Conservation (phyloP, 1,140 invertebrate genomes). For the Drosophila parvula region DNA sequence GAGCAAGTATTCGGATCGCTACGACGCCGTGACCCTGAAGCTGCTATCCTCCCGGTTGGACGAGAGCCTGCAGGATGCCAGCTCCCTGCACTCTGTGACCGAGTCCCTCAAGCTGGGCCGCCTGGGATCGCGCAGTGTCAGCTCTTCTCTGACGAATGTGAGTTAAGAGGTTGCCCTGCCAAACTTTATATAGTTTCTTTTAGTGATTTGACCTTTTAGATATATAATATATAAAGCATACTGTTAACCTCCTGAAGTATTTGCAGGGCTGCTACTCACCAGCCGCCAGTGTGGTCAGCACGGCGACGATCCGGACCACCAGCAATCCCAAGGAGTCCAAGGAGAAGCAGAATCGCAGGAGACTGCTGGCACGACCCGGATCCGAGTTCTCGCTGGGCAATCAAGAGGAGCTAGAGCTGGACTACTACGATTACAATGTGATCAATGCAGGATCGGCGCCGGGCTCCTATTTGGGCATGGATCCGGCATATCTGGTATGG, state of each 20-base stretch:
- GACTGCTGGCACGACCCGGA: constrained; percentile 87
- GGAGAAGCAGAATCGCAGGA: constrained; percentile 89
- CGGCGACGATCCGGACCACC: constrained; percentile 87
- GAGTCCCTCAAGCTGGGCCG: constrained; percentile 61
- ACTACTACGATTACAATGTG: constrained; percentile 95
- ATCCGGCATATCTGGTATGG: constrained; percentile 93
- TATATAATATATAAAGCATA: neutral
- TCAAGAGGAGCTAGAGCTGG: constrained; percentile 91
- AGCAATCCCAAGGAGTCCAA: constrained; percentile 90
- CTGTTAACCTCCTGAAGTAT: neutral
- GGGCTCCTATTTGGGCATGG: constrained; percentile 93
- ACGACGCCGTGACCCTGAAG: constrained; percentile 75
- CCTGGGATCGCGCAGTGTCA: constrained; percentile 68
- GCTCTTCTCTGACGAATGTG: constrained; percentile 80
- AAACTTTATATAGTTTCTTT: neutral
- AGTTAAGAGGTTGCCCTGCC: constrained; percentile 45
- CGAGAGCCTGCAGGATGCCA: constrained; percentile 71
- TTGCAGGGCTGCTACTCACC: constrained; percentile 89
- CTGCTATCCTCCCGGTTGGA: constrained; percentile 67
- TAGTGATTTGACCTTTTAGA: neutral
- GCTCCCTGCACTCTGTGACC: constrained; percentile 60
- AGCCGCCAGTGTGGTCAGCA: constrained; percentile 86
- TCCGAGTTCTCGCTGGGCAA: constrained; percentile 89
- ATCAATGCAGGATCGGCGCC: constrained; percentile 91
- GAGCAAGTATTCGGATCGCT: constrained; percentile 77